Evolutionary conservation across 1,140 invertebrate species (phyloP).

Genomic region (Coenobita brevimanus): DNA sequence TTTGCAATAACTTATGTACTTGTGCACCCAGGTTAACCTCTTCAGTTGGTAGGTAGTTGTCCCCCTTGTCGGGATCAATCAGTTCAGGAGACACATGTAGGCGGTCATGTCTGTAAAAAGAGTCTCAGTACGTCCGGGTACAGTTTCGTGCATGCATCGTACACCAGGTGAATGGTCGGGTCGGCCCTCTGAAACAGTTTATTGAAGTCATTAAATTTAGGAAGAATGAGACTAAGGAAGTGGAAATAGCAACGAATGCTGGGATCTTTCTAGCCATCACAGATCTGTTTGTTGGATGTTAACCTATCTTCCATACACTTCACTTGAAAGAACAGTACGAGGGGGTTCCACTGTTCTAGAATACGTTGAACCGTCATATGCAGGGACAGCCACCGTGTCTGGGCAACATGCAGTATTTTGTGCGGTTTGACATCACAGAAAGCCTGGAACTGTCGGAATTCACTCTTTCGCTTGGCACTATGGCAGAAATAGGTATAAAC

Average conservation of each 20-base stretch:
- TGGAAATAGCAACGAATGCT: neutral
- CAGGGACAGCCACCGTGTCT: constrained; percentile 26
- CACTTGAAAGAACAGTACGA: neutral
- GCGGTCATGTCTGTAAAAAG: neutral
- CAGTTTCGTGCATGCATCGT: neutral
- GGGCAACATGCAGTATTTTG: neutral
- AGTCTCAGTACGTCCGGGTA: neutral
- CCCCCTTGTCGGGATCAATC: neutral
- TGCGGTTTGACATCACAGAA: constrained; percentile 12
- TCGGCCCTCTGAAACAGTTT: constrained; percentile 12
- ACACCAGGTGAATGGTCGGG: neutral
- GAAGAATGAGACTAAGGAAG: constrained; percentile 6
- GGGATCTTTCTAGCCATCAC: constrained; percentile 1
- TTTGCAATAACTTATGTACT: neutral
- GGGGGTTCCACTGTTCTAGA: constrained; percentile 7
- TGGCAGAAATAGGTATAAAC: neutral
- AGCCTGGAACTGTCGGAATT: neutral
- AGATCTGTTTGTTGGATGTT: neutral
- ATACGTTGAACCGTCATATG: neutral
- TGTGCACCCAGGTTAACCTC: neutral
- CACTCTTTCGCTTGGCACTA: neutral
- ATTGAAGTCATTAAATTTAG: constrained; percentile 17
- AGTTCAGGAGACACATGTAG: too few relatives aligned
- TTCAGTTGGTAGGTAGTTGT: neutral
- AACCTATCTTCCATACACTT: constrained; percentile 2